Percentiles rank a stretch among this genome's conserved stretches.
Conservation (phyloP, 2,113 vertebrate genomes). For the Anhinga rufa region DNA sequence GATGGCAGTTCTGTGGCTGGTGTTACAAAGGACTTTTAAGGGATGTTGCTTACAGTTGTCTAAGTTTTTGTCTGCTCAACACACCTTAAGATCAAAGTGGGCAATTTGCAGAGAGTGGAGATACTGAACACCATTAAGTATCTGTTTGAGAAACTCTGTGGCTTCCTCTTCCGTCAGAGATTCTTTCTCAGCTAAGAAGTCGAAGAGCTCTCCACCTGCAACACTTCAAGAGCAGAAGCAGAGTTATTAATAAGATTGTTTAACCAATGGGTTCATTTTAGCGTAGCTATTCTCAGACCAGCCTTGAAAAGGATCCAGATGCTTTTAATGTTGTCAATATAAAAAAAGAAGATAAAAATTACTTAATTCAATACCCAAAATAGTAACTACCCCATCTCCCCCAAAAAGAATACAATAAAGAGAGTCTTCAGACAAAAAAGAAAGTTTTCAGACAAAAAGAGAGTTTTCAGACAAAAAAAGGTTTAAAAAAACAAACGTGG, state of each 20-base stretch:
- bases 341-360: background rate
- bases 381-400: background rate
- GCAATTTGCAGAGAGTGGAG: conserved; percentile 94
- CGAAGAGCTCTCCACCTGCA: conserved; percentile 95
- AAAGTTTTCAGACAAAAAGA: too few species aligned
- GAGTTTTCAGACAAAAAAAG: background rate
- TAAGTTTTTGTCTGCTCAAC: background rate
- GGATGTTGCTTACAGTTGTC: background rate
- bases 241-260: background rate
- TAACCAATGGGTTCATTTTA: background rate
- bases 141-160: conserved; percentile 98
- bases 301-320: background rate
- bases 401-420: background rate
- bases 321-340: background rate
- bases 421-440: too few species aligned
- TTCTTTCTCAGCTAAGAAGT: conserved; percentile 98
- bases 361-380: background rate
- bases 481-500: background rate
- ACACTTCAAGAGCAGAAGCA: conserved; percentile 75
- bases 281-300: background rate
- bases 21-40: background rate
- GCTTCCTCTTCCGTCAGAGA: conserved; percentile 96
- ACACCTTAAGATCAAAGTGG: conserved; percentile 98
- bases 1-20: background rate
- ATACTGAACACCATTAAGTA: conserved; percentile 95